Base-by-base conservation (phyloP, 2,113 vertebrate genomes). In the Nettapus auritus region DNA sequence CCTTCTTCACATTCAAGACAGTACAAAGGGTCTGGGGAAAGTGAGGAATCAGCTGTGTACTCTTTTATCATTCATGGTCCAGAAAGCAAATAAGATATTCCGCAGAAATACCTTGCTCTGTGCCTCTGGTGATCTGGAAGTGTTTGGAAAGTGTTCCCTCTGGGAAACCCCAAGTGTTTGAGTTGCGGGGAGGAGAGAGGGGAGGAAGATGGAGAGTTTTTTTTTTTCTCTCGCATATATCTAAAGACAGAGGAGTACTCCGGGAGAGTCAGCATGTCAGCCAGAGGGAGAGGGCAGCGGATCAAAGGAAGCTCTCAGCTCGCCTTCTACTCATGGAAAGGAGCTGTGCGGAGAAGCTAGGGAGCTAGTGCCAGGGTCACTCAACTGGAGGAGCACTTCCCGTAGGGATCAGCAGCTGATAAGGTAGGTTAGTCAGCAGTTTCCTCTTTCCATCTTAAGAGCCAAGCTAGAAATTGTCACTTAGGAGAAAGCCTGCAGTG, bases 291-390 rank as follows among this genome's bases (percentile, higher is more conserved):
- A 98, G 97, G 97, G 96, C 97, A 98, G 97, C 97, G 97, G 74
- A 98, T 97, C 98, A 97, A 94, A 98, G 96, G 98, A 98, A 97
- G 96, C 96, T 96, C 94, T 97, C 95, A 97, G 96, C 93, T 97
- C 97, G 38, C 96, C 97, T 96, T 97, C 97, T 97, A 71, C 88
- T 98, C 97, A 68, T 97, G 98, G 98, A 98, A 95, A 98, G 94
- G 97, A 97, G 94, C 98, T 97, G 66, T 98, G 95, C 97, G 97
- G 96, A 98, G 97, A 96, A 98, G 92, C 98, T 98, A 98, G 98
- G 98, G 98, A 98, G 94, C 96, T 98, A 98, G 98, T 98, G 98
- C 97, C 98, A 98, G 98, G 98, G 98, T 97, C 98, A 97, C 95
- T 95, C 98, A 97, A 87, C 97, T 98, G 98, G 98, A 98, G 98